Evolutionary conservation across 2,888 invertebrate species (phyloP).

Genomic region (Harmothoe impar): DNA sequence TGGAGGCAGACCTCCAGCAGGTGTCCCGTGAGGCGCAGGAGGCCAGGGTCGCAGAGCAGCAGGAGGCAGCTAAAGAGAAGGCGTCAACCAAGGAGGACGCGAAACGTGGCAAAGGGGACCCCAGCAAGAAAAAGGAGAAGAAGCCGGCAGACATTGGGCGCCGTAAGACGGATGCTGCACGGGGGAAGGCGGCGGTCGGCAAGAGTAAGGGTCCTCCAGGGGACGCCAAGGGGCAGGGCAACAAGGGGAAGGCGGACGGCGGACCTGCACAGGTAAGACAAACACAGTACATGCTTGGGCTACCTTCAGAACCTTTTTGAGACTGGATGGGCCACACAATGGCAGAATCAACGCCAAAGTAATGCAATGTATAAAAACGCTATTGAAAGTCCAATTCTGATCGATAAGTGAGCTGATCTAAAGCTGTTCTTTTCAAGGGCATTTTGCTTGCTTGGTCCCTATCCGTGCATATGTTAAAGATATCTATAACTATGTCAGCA

Average conservation of each 20-base stretch:
- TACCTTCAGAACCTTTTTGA: no score
- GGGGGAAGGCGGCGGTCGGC: background rate
- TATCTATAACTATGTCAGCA: no score
- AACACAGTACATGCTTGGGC: background rate
- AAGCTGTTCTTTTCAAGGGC: no score
- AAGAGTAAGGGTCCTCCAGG: background rate
- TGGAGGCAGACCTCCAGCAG: conserved; percentile 28
- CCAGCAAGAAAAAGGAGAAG: background rate
- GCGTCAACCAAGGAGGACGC: background rate
- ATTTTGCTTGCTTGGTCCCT: no score
- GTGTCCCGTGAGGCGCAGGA: conserved; percentile 44
- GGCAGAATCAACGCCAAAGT: no score
- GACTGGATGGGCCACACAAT: no score
- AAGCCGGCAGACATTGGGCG: conserved; percentile 9
- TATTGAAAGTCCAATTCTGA: no score
- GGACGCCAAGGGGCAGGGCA: background rate
- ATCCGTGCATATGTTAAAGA: no score
- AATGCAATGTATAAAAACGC: no score
- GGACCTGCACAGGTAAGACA: background rate
- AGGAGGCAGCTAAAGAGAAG: background rate
- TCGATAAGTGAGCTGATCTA: no score
- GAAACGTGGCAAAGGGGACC: conserved; percentile 14
- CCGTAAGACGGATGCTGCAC: background rate
- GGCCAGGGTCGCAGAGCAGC: conserved; percentile 26
- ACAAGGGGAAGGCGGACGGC: background rate